Conservation (phyloP, 2,113 vertebrate genomes). For the Chloroceryle aenea region DNA sequence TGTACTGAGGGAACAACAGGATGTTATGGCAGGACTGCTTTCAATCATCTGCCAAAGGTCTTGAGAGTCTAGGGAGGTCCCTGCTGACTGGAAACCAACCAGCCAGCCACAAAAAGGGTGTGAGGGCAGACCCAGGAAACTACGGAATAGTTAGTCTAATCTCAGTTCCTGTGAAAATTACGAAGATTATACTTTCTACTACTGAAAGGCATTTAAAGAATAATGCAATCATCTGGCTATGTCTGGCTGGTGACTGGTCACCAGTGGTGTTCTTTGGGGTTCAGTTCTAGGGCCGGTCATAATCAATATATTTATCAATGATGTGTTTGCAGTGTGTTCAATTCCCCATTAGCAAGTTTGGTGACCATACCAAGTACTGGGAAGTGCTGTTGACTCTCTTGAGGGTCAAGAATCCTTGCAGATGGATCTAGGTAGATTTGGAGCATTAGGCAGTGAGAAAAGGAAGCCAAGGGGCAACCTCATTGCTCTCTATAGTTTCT, state of each 20-base stretch:
- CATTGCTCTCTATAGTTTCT: not conserved
- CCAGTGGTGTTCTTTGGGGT: too few species aligned
- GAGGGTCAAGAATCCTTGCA: not conserved
- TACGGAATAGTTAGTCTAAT: not conserved
- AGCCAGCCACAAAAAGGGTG: not conserved
- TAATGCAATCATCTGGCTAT: not conserved
- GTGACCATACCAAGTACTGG: not conserved
- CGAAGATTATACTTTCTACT: not conserved
- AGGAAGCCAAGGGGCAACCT: not conserved
- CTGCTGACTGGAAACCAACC: not conserved
- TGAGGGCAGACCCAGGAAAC: not conserved
- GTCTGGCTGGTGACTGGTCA: too few species aligned
- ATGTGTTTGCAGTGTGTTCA: not conserved
- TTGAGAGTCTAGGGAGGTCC: not conserved
- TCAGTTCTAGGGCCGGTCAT: not conserved
- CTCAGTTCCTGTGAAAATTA: not conserved
- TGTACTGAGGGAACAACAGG: not conserved
- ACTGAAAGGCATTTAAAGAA: not conserved
- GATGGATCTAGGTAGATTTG: not conserved
- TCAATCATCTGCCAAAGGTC: not conserved
- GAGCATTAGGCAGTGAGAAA: not conserved
- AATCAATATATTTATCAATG: not conserved
- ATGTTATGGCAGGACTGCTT: not conserved
- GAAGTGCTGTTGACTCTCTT: not conserved
- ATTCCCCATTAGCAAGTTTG: not conserved